Evolutionary conservation across 2,888 invertebrate species (phyloP).

Genomic region (Pammene aurita): DNA sequence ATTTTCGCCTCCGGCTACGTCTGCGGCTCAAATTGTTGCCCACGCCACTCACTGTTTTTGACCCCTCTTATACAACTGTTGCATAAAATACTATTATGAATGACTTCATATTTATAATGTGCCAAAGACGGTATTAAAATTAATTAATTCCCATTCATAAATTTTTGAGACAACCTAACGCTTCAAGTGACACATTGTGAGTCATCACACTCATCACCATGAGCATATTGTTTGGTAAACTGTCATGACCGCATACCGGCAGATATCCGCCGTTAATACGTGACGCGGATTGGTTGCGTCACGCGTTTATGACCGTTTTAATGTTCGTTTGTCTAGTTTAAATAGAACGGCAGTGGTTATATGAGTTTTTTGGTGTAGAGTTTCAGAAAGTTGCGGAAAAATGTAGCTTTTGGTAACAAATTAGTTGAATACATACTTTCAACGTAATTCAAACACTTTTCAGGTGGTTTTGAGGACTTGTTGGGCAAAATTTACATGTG

Average conservation of each 20-base stretch:
- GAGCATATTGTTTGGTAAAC: conserved; percentile 11
- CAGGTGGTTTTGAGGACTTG: too few species aligned
- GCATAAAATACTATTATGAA: too few species aligned
- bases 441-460: too few species aligned
- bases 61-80: too few species aligned
- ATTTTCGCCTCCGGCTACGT: too few species aligned
- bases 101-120: too few species aligned
- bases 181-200: neutral
- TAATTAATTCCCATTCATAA: neutral
- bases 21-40: too few species aligned
- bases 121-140: neutral
- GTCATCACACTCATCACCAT: too few species aligned
- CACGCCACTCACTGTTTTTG: too few species aligned
- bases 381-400: neutral
- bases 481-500: too few species aligned
- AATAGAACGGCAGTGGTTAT: conserved; percentile 11
- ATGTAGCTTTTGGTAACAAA: too few species aligned
- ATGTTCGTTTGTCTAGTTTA: conserved; percentile 11
- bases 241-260: conserved; percentile 1
- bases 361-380: neutral
- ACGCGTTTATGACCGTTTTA: conserved; percentile 26
- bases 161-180: neutral
- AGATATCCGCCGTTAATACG: conserved; percentile 17
- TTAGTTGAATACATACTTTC: too few species aligned
- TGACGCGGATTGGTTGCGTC: conserved; percentile 34